phyloP scores from a whole-genome alignment of 2,113 vertebrate genomes.

The Sturnus vulgaris region DNA sequence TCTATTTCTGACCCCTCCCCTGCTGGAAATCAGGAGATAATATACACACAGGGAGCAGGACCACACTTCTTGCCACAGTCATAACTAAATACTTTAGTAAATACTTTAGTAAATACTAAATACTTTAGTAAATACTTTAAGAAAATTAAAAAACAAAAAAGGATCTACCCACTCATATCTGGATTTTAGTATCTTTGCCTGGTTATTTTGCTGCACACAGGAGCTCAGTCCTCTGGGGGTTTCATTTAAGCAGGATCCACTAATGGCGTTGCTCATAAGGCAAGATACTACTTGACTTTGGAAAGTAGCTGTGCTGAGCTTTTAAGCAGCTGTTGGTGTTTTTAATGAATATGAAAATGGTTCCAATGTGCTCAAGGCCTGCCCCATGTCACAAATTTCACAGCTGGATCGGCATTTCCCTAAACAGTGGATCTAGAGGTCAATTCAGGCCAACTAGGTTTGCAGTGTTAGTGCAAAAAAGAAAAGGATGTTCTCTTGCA shows the following conservation, averaged over 20 bases:
- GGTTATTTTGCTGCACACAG: neutral
- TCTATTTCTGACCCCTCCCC: neutral
- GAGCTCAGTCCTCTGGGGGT: constrained; percentile 17
- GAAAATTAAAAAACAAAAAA: neutral
- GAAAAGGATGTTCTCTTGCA: neutral
- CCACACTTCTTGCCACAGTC: neutral
- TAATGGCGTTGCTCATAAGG: constrained; percentile 1
- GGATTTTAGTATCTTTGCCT: neutral
- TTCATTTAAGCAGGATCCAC: constrained; percentile 12
- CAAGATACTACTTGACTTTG: constrained; percentile 57
- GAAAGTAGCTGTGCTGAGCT: constrained; percentile 25
- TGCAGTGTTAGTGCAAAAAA: neutral
- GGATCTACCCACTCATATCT: neutral
- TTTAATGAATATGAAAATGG: constrained; percentile 33
- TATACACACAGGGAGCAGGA: neutral
- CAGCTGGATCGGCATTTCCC: neutral
- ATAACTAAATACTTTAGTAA: neutral
- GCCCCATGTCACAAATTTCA: constrained; percentile 33
- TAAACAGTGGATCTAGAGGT: constrained; percentile 1
- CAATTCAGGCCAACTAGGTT: neutral
- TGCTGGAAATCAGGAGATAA: neutral
- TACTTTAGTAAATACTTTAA: neutral
- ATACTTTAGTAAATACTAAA: neutral
- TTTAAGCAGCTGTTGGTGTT: neutral
- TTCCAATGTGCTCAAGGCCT: constrained; percentile 51